Evolutionary conservation across 1,140 invertebrate genomes (phyloP), one percentile per base, ranked within the genome.

Genomic region (Anastrepha ludens): DNA sequence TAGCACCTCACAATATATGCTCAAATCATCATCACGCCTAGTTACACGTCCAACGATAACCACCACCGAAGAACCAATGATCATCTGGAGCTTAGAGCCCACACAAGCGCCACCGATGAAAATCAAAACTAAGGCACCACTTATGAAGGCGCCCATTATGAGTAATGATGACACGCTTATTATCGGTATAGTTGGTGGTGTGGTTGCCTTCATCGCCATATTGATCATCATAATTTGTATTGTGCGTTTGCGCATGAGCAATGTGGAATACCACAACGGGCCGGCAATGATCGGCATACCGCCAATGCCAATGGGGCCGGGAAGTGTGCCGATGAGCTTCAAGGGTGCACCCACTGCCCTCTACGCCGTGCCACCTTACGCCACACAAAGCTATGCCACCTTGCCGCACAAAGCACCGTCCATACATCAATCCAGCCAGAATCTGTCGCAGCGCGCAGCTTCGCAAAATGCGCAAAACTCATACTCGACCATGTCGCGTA

Each of bases 131-230:
- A 95, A 95, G 91, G 94, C 94, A 13, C 94, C 95, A 2, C 93
- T 95, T 2, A 94, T 95, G 29, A 94, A 94, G 86, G 92, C 94
- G 88, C 94, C 95, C 9, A 94, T 95, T 3, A 94, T 97, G 0
- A 96, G 95, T 70, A 98, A 98, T 88, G 97, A 98, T 90, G 98
- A 98, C 89, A 98, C 97, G 2, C 92, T 98, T 0, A 98, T 98
- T 81, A 98, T 98, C 86, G 97, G 97, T 4, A 98, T 98, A 89
- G 97, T 98, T 0, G 97, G 97, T 2, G 97, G 97, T 17, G 97
- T 98, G 1, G 97, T 98, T 15, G 97, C 96, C 2, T 97, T 98
- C 90, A 98, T 98, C 81, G 96, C 97, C 11, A 96, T 98, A 88
- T 94, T 98, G 17, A 97, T 98, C 55, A 96, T 98, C 41, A 96